Conservation (phyloP, 2,113 vertebrate species). For the Naja naja region DNA sequence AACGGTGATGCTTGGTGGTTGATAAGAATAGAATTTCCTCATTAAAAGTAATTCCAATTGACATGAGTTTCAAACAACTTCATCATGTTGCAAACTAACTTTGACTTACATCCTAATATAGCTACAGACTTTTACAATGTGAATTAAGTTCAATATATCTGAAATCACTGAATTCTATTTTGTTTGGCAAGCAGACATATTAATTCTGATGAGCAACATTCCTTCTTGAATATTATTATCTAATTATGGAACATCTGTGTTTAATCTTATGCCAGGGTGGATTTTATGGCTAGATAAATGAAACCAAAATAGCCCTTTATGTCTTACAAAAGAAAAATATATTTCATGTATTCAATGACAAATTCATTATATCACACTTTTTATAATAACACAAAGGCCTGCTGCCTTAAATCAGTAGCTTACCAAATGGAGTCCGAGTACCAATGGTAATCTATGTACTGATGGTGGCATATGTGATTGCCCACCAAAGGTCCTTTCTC, state of each 20-base stretch:
- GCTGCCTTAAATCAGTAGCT: neutral
- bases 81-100: neutral
- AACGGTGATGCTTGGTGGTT: neutral
- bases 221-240: conserved; percentile 39
- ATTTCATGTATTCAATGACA: neutral
- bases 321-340: neutral
- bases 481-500: neutral
- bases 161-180: conserved; percentile 2
- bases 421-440: neutral
- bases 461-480: neutral
- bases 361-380: neutral
- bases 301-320: neutral
- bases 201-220: conserved; percentile 51
- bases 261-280: conserved; percentile 24
- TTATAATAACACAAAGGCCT: neutral
- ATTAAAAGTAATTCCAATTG: neutral
- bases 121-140: neutral
- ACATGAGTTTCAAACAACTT: neutral
- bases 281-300: conserved; percentile 34
- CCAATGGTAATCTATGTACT: neutral
- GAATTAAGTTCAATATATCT: neutral
- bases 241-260: conserved; percentile 20
- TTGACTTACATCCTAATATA: neutral
- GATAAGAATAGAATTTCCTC: neutral
- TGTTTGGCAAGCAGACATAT: conserved; percentile 45